A percentile compares a stretch with the other conserved stretches of the same genome.
Evolutionary conservation across 2,888 invertebrate species (phyloP).

Genomic region (Macropis europaea): DNA sequence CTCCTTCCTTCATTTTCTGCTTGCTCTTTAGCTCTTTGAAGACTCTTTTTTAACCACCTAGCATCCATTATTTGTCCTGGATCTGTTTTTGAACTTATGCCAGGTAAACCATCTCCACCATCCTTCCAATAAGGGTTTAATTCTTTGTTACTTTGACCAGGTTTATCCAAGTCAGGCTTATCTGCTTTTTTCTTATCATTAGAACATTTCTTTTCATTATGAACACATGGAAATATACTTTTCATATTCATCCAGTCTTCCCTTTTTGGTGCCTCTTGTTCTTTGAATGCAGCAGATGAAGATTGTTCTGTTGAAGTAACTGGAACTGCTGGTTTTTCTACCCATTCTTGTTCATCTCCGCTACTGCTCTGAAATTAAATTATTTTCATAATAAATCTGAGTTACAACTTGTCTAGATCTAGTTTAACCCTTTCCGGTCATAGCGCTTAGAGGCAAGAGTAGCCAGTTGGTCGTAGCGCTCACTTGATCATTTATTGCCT

Average conservation of each 20-base stretch:
- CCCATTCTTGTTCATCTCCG: constrained; percentile 81
- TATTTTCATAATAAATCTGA: background rate
- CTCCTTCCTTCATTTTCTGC: constrained; percentile 81
- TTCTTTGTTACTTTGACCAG: constrained; percentile 87
- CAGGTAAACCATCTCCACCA: constrained; percentile 92
- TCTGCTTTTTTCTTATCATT: constrained; percentile 81
- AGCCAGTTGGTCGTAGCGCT: no score
- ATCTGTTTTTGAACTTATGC: constrained; percentile 72
- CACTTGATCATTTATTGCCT: no score
- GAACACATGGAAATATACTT: constrained; percentile 80
- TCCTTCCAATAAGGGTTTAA: constrained; percentile 96
- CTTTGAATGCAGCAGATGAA: constrained; percentile 36
- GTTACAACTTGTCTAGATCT: no score
- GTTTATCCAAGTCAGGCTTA: constrained; percentile 84
- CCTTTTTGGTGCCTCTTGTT: constrained; percentile 74
- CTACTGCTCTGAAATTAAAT: constrained; percentile 44
- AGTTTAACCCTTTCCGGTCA: no score
- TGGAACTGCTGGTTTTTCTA: constrained; percentile 80
- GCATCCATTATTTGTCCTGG: constrained; percentile 69
- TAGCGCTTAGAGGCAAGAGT: no score
- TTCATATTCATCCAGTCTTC: constrained; percentile 92
- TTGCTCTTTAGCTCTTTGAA: constrained; percentile 81
- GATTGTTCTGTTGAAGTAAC: constrained; percentile 3
- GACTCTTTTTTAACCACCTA: constrained; percentile 82
- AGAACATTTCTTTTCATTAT: constrained; percentile 78